Evolutionary conservation across 2,888 invertebrate species (phyloP), one percentile per base, ranked within the genome.

Genomic region (Pyrgus malvae): DNA sequence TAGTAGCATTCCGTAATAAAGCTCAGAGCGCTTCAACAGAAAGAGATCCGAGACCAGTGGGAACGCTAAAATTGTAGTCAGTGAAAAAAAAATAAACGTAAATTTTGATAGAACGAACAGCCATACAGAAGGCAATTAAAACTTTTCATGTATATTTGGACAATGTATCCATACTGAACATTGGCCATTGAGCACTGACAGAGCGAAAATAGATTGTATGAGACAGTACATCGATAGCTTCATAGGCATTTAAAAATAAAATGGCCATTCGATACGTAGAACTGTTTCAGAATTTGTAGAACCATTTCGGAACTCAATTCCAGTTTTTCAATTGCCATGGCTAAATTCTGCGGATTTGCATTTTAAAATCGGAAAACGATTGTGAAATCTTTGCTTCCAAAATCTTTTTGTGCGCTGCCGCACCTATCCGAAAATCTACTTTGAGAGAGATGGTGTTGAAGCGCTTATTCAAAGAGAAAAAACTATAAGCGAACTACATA

Each of bases 221-320:
- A 54, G 53, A 54, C 53, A 53, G 16, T 46, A 54, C 46, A 54
- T 54, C 53, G 53, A 54, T 54, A 54, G 53, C 25, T 54, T 54
- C 46, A 54, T 54, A 46, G 53, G 53, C 53, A 29, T 54, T 54
- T 54, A 54, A 54, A 54, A 54, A 54, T 54, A 54, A 54, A 54
- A 54, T 33, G 46, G 14, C 23, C 53, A 53, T 53, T 54, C 38
- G 29, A 53, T 54, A 54, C 53, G 45, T 53, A 45, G 45, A 40
- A 53, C 19, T 45, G 53, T 45, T 53, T 31, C 53, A 53, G 45
- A 53, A 53, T 53, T 53, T 53, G 53, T 53, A 45, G 53, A 53
- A 53, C 37, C 53, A 44, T 53, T 53, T 53, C 31, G 45, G 38
- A 40, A 46, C 53, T 45, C 45, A 31, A 46, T 51, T 53, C 45